Evolutionary conservation across 2,888 invertebrate genomes (phyloP).

Genomic region (Plebejus melissa): DNA sequence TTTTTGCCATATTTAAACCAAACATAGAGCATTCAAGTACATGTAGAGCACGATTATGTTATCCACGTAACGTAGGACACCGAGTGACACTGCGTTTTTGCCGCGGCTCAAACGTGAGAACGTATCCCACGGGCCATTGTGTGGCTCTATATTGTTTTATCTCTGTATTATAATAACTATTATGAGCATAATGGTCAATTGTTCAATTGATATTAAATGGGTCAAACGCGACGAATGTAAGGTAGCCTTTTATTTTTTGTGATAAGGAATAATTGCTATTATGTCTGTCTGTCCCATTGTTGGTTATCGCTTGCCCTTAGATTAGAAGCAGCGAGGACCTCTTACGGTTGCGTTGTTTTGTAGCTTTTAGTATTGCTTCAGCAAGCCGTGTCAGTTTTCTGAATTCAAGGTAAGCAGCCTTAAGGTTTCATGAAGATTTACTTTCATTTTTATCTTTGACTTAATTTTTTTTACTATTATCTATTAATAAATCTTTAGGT

Average conservation of each 20-base stretch:
- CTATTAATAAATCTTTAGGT: too few relatives aligned
- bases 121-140: constrained; percentile 65
- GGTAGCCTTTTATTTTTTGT: constrained; percentile 19
- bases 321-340: neutral
- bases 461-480: too few relatives aligned
- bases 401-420: too few relatives aligned
- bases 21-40: neutral
- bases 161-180: constrained; percentile 59
- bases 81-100: constrained; percentile 46
- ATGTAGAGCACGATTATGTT: constrained; percentile 8
- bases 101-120: constrained; percentile 54
- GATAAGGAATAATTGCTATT: constrained; percentile 16
- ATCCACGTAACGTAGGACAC: constrained; percentile 11
- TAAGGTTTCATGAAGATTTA: too few relatives aligned
- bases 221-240: constrained; percentile 40
- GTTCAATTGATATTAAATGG: constrained; percentile 61
- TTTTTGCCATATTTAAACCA: neutral
- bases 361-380: neutral
- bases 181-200: constrained; percentile 74
- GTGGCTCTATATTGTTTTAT: constrained; percentile 52
- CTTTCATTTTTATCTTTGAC: too few relatives aligned
- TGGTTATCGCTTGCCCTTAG: constrained; percentile 5
- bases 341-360: neutral
- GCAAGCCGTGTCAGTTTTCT: too few relatives aligned
- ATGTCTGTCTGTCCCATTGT: constrained; percentile 10